Evolutionary conservation across 2,888 invertebrate species (phyloP).

Genomic region (Chaetogeoica ovagalla): DNA sequence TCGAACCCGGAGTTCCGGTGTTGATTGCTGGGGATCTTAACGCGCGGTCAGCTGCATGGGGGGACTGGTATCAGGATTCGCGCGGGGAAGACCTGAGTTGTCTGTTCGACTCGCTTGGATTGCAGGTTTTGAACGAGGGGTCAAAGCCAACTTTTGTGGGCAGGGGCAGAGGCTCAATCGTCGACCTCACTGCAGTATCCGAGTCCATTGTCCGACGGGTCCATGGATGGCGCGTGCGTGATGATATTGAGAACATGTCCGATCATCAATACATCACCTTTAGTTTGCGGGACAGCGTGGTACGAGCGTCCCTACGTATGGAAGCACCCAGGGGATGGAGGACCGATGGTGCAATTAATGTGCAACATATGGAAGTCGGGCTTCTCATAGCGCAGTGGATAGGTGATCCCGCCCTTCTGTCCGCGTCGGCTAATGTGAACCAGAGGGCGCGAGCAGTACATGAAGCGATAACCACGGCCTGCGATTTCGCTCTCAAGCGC

Average conservation of each 20-base stretch:
- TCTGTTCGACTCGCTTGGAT: not conserved
- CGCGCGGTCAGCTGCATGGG: not conserved
- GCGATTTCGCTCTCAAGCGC: not conserved
- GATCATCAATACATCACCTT: not conserved
- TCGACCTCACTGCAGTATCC: not conserved
- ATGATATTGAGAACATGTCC: not conserved
- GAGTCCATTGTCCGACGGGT: not conserved
- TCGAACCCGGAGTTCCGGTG: not conserved
- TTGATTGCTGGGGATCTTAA: not conserved
- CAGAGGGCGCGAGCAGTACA: not conserved
- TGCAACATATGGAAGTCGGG: not conserved
- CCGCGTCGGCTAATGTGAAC: not conserved
- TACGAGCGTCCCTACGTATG: accelerated
- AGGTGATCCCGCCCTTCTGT: not conserved
- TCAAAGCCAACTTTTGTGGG: not conserved
- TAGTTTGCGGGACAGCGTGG: not conserved
- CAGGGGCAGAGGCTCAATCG: not conserved
- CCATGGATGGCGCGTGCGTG: not conserved
- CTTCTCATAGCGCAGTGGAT: not conserved
- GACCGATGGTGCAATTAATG: not conserved
- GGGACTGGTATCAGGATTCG: not conserved
- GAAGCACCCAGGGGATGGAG: not conserved
- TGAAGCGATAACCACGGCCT: not conserved
- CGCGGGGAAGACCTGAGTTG: not conserved
- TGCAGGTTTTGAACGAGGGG: not conserved